Evolutionary conservation across 2,888 invertebrate genomes (phyloP), one percentile per base, ranked within the genome.

Genomic region (Taenaris catops): DNA sequence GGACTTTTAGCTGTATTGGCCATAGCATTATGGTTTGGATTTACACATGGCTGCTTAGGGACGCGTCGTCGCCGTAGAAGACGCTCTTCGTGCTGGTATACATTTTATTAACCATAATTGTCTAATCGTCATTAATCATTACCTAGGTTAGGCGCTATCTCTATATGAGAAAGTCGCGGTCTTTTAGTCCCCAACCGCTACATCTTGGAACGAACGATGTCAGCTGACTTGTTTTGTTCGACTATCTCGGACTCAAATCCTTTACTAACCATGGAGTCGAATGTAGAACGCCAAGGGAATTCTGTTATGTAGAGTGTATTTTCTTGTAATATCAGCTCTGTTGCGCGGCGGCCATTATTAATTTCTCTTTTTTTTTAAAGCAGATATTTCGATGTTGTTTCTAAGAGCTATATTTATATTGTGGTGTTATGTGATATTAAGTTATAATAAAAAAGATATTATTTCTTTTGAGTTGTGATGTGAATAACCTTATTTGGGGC

Each of bases 91-190:
- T 31, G 31, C 21, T 31, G 14, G 31, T 31, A 16, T n/a, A n/a
- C n/a, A n/a, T n/a, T n/a, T n/a, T n/a, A n/a, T n/a, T n/a, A n/a
- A n/a, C n/a, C n/a, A n/a, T n/a, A n/a, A n/a, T n/a, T n/a, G n/a
- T n/a, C n/a, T n/a, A n/a, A n/a, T n/a, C n/a, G n/a, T n/a, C n/a
- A n/a, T n/a, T n/a, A n/a, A n/a, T n/a, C n/a, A n/a, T n/a, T n/a
- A n/a, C n/a, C n/a, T n/a, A n/a, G n/a, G n/a, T n/a, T n/a, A n/a
- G n/a, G n/a, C n/a, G n/a, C n/a, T n/a, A 88, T 87, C 89, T 89
- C 88, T 88, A 89, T 89, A 88, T 72, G 86, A 72, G 72, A 67
- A 67, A 54, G 59, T 61, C 57, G 64, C 62, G 71, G 63, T 51
- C 61, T 49, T 56, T 42, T 63, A 74, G 69, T 58, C 73, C 62